Evolutionary conservation across 2,888 invertebrate genomes (phyloP).

Genomic region (Pimpla rufipes): DNA sequence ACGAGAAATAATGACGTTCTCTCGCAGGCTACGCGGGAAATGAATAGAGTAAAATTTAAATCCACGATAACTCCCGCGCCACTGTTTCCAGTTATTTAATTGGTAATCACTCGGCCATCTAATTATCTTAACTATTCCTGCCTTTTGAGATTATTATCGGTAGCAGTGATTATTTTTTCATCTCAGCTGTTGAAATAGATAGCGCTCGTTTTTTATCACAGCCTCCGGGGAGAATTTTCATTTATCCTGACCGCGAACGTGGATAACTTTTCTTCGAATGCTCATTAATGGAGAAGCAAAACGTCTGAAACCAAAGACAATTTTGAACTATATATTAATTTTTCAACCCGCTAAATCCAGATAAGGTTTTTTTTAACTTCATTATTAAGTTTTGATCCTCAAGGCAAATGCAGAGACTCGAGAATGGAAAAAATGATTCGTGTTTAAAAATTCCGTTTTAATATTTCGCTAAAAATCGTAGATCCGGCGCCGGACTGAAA

Average conservation of each 20-base stretch:
- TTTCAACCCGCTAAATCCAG: too few species aligned
- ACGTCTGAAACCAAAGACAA: not conserved
- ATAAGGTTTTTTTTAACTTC: too few species aligned
- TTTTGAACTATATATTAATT: not conserved
- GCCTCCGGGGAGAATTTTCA: not conserved
- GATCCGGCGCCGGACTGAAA: too few species aligned
- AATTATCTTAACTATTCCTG: not conserved
- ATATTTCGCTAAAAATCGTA: too few species aligned
- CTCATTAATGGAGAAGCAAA: not conserved
- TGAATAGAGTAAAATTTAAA: conserved; percentile 30
- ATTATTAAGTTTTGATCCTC: not conserved
- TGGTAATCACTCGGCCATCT: not conserved
- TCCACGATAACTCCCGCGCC: conserved; percentile 25
- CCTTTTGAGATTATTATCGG: not conserved
- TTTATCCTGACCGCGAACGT: not conserved
- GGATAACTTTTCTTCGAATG: not conserved
- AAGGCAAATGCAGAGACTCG: not conserved
- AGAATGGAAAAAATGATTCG: too few species aligned
- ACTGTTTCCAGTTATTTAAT: not conserved
- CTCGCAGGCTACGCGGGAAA: conserved; percentile 23
- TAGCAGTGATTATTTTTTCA: not conserved
- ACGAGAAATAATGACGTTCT: conserved; percentile 49
- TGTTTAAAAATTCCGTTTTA: too few species aligned
- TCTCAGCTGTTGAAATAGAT: not conserved
- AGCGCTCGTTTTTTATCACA: not conserved